Evolutionary conservation across 2,888 invertebrate genomes (phyloP).

Genomic region (Esperia sulphurella): DNA sequence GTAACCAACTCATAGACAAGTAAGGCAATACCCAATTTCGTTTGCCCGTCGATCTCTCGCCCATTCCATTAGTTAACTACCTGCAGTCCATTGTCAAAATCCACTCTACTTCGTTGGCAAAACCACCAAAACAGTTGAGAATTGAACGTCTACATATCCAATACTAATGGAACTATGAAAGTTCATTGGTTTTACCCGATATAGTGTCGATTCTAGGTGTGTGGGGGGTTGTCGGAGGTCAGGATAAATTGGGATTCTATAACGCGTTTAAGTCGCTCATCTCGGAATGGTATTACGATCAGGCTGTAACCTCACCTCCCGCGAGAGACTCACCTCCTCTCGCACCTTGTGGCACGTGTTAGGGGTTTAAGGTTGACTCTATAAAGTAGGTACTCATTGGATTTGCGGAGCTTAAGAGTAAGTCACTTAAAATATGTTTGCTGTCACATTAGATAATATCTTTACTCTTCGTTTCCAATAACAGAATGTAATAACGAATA

Average conservation of each 20-base stretch:
- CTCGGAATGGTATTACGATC: conserved; percentile 75
- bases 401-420: not conserved
- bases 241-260: conserved; percentile 45
- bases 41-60: conserved; percentile 34
- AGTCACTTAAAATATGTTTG: not conserved
- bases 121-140: conserved; percentile 67
- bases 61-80: conserved; percentile 67
- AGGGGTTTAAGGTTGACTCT: conserved; percentile 57
- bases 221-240: conserved; percentile 29
- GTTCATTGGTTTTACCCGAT: conserved; percentile 30
- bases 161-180: conserved; percentile 32
- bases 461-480: no score
- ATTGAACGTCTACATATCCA: conserved; percentile 53
- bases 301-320: conserved; percentile 40
- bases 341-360: conserved; percentile 50
- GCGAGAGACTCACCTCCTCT: conserved; percentile 30
- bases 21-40: conserved; percentile 52
- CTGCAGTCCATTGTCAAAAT: conserved; percentile 70
- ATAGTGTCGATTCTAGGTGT: conserved; percentile 15
- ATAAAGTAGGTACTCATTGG: not conserved
- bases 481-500: no score
- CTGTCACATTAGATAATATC: not conserved
- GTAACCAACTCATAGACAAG: conserved; percentile 33
- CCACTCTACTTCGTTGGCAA: conserved; percentile 56
- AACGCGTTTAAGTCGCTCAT: conserved; percentile 76